Conservation (phyloP, 2,888 invertebrate genomes). For the Lagria hirta region DNA sequence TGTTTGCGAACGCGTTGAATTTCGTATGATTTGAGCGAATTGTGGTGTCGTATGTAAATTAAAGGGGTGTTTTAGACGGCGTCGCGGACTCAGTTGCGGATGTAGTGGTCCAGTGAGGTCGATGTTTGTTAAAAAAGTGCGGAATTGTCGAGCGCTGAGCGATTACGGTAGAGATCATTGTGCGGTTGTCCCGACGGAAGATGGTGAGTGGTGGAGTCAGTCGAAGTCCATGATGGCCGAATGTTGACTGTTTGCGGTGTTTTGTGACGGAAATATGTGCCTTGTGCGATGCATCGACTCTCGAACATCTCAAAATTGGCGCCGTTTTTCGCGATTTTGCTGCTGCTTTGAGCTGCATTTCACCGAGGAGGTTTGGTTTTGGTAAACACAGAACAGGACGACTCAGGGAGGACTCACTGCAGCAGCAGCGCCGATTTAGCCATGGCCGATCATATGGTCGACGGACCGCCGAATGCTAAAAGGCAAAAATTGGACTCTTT, state of each 20-base stretch:
- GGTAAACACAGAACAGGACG: conserved; percentile 63
- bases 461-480: conserved; percentile 92
- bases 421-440: too few species aligned
- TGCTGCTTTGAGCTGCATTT: conserved; percentile 54
- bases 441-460: conserved; percentile 93
- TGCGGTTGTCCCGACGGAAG: conserved; percentile 72
- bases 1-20: conserved; percentile 76
- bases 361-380: conserved; percentile 65
- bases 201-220: conserved; percentile 71
- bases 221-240: conserved; percentile 79
- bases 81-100: conserved; percentile 48
- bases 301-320: conserved; percentile 66
- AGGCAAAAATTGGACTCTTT: conserved; percentile 88
- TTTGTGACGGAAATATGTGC: conserved; percentile 72
- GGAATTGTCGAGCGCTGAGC: conserved; percentile 63
- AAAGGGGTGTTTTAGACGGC: conserved; percentile 51
- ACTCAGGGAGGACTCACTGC: too few species aligned
- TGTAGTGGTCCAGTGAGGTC: conserved; percentile 47
- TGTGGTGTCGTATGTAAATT: conserved; percentile 58
- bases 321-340: conserved; percentile 52
- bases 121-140: conserved; percentile 53
- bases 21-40: conserved; percentile 73
- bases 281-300: conserved; percentile 72
- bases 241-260: conserved; percentile 71
- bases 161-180: conserved; percentile 71